These are phyloP conservation scores for Lamprotornis superbus DNA, from an alignment of 2,113 vertebrate species.

Conservation along the genomic window DNA sequence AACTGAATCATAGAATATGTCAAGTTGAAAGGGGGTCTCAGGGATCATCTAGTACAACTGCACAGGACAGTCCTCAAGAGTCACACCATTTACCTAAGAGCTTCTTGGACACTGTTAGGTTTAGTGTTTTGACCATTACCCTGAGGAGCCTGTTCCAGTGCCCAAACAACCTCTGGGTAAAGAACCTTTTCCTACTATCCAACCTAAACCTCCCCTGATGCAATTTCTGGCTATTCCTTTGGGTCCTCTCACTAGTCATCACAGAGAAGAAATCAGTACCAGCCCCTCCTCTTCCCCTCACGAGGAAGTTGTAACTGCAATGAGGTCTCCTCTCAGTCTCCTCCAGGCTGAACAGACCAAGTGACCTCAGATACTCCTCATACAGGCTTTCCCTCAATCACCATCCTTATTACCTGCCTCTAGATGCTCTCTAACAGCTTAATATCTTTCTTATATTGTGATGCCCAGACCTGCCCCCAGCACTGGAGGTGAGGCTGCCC, in stretches of 20 bases:
- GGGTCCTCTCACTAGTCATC: not conserved
- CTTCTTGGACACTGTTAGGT: not conserved
- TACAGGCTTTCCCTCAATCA: not conserved
- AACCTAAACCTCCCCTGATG: not conserved
- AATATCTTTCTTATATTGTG: not conserved
- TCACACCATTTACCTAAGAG: not conserved
- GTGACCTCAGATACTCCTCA: not conserved
- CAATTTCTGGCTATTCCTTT: not conserved
- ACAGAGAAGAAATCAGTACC: not conserved
- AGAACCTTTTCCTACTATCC: not conserved
- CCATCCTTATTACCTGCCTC: not conserved
- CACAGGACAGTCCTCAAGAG: not conserved
- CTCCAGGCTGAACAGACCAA: not conserved
- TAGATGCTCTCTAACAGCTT: not conserved
- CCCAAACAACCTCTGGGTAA: not conserved
- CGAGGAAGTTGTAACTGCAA: not conserved
- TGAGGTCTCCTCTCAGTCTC: not conserved
- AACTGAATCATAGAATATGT: not conserved
- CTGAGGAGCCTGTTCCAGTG: not conserved
- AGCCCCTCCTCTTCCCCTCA: not conserved
- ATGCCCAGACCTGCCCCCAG: not conserved
- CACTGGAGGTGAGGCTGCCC: rapidly evolving
- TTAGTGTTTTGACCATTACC: not conserved
- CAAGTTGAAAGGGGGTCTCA: not conserved
- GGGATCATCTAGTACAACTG: not conserved